Evolutionary conservation across 1,140 invertebrate genomes (phyloP).

Genomic region (Drosophila pachea): DNA sequence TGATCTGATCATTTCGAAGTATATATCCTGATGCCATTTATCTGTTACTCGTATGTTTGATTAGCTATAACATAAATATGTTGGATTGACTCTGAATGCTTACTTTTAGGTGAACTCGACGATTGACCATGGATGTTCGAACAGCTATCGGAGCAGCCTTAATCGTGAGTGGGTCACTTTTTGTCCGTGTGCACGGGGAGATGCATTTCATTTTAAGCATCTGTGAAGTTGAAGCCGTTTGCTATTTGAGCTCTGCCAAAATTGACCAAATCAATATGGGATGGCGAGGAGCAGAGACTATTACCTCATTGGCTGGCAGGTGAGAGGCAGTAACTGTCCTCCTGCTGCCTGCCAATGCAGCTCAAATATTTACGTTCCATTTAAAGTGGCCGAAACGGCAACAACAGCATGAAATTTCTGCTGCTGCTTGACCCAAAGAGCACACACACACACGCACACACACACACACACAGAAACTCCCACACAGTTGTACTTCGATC

Average conservation of each 20-base stretch:
- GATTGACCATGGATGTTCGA: too few relatives aligned
- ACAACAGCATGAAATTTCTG: slow-evolving; percentile 10
- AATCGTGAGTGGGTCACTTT: too few relatives aligned
- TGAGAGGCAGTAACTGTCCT: slow-evolving; percentile 26
- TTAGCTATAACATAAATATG: too few relatives aligned
- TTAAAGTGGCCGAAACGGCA: slow-evolving; percentile 54
- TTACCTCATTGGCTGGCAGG: slow-evolving; percentile 24
- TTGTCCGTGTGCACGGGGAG: neutral
- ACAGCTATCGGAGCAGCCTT: too few relatives aligned
- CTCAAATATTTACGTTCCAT: slow-evolving; percentile 75
- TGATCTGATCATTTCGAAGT: too few relatives aligned
- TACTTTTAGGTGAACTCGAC: too few relatives aligned
- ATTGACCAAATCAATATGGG: slow-evolving; percentile 64
- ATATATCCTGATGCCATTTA: too few relatives aligned
- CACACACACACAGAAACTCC: slow-evolving; percentile 1
- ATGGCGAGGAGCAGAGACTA: slow-evolving; percentile 14
- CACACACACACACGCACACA: slow-evolving; percentile 4
- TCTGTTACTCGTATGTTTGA: too few relatives aligned
- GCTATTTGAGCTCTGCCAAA: slow-evolving; percentile 31
- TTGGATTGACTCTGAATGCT: too few relatives aligned
- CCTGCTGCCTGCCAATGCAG: slow-evolving; percentile 45
- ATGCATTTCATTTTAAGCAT: slow-evolving; percentile 40
- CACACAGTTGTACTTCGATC: slow-evolving; percentile 25
- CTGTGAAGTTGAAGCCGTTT: slow-evolving; percentile 33
- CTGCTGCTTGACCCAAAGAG: slow-evolving; percentile 5